Base-by-base conservation (phyloP, 2,113 vertebrate species). In the Notarius lentiginosus region DNA sequence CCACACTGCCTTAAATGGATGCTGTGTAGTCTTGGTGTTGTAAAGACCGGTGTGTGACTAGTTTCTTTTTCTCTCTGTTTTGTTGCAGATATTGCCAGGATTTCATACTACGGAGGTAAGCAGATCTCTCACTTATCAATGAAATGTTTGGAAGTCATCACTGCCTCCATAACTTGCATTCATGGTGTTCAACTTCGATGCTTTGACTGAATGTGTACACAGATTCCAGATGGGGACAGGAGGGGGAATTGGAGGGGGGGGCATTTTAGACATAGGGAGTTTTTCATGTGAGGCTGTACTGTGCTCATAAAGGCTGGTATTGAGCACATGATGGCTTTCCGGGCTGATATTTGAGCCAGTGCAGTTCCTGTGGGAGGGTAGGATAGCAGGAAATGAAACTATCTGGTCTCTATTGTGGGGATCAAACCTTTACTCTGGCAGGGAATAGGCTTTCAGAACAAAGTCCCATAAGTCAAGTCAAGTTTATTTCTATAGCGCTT, bases 11-110 rank as follows among this genome's bases (percentile, higher is more conserved):
- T 88, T 86, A 61, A 68, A 82, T 85, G 70, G 68, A 79, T 55
- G 47, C 72, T 83, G 66, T 60, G 56, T 70, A 84, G 8, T 82
- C 80, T 63, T 27, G 27, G 22, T 63, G 2, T 53, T 82, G 22
- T 55, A 27, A 84, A 66, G 83, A 60, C 18, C 22, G 65, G 15
- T 87, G 68, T 86, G 41, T 63, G 60, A 75, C 75, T 63, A 3
- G 82, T 58, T 47, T 30, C 12, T 82, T 22, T 84, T 70, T 88
- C 34, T n/a, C 49, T 63, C 90, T 89, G 80, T 92, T 92, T 91
- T 90, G 51, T 96, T 95, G 0, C 95, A 98, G 97, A 95, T 95
- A 96, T 97, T 96, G 95, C 96, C 91, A 95, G 96, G 91, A 95
- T 95, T 94, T 92, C 94, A 73, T 94, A 96, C 93, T 96, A 96